A percentile compares a stretch with the other conserved stretches of the same genome.
phyloP scores from a whole-genome alignment of 2,113 vertebrate genomes.

The rabbit (Oryctolagus cuniculus) region DNA sequence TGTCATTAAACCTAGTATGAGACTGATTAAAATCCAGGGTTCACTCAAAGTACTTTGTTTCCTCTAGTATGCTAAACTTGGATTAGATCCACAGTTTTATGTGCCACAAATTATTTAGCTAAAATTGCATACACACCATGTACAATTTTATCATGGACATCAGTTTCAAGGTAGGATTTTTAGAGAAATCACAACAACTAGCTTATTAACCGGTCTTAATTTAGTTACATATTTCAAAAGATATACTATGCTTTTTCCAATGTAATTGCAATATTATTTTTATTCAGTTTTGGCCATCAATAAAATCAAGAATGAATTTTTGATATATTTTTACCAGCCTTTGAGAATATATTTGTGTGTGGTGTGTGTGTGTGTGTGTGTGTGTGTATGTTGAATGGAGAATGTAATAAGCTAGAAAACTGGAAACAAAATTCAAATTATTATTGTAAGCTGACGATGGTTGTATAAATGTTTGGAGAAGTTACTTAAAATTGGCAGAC shows the following conservation, averaged over 20 bases:
- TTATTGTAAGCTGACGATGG: background rate
- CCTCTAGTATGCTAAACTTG: background rate
- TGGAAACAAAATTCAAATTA: background rate
- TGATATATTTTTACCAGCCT: background rate
- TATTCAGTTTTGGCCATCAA: background rate
- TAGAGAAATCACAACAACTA: too few species aligned
- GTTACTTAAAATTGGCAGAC: background rate
- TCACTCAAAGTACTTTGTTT: background rate
- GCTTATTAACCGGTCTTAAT: background rate
- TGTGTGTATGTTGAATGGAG: background rate
- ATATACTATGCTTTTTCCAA: background rate
- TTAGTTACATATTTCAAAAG: background rate
- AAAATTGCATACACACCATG: background rate
- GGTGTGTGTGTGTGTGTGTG: too few species aligned
- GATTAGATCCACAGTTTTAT: background rate
- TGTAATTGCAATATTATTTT: background rate
- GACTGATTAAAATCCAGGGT: background rate
- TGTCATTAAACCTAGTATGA: background rate
- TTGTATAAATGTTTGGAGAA: conserved; percentile 50
- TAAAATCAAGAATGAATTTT: background rate
- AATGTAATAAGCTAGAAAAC: background rate
- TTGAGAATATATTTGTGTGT: background rate
- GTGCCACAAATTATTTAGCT: background rate
- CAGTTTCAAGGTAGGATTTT: background rate
- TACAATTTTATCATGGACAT: background rate